A percentile compares a stretch with the other conserved stretches of the same genome.
phyloP scores from a whole-genome alignment of 2,113 vertebrate species.

The Rhabdomys dilectus region DNA sequence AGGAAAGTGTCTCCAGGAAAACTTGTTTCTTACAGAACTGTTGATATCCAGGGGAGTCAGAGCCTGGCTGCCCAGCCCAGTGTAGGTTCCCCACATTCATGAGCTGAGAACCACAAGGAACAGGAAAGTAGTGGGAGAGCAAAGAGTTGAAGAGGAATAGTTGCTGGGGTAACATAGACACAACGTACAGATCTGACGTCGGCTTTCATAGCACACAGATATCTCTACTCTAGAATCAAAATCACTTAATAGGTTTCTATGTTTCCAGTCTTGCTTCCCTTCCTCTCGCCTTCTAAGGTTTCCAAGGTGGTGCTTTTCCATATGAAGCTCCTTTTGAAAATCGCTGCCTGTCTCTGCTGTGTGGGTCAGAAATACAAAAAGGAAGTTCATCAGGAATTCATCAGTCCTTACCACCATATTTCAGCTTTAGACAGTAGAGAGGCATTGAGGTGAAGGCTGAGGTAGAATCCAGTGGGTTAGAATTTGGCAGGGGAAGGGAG shows the following conservation, averaged over 20 bases:
- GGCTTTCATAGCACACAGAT: background rate
- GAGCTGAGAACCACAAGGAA: background rate
- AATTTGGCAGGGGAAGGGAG: too few relatives aligned
- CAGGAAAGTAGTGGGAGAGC: background rate
- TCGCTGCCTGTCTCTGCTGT: slow-evolving; percentile 22
- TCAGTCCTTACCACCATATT: background rate
- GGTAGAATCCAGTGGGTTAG: too few relatives aligned
- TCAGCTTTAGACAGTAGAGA: background rate
- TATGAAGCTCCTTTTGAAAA: slow-evolving; percentile 54
- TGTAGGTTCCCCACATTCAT: background rate
- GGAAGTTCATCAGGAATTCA: background rate
- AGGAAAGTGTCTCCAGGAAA: background rate
- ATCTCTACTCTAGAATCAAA: background rate
- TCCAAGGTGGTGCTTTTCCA: background rate
- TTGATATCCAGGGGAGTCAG: background rate
- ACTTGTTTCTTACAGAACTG: background rate
- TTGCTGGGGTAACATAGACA: background rate
- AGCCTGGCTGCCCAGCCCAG: too few relatives aligned
- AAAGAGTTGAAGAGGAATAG: background rate
- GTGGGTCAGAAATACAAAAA: slow-evolving; percentile 25
- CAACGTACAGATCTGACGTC: background rate
- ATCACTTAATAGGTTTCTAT: slow-evolving; percentile 20
- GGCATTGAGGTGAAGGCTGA: background rate
- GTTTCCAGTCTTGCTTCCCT: slow-evolving; percentile 40
- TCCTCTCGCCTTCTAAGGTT: slow-evolving; percentile 36